These are phyloP conservation scores for Morone chrysops DNA, from an alignment of 2,113 vertebrate genomes.

Conservation along the genomic window DNA sequence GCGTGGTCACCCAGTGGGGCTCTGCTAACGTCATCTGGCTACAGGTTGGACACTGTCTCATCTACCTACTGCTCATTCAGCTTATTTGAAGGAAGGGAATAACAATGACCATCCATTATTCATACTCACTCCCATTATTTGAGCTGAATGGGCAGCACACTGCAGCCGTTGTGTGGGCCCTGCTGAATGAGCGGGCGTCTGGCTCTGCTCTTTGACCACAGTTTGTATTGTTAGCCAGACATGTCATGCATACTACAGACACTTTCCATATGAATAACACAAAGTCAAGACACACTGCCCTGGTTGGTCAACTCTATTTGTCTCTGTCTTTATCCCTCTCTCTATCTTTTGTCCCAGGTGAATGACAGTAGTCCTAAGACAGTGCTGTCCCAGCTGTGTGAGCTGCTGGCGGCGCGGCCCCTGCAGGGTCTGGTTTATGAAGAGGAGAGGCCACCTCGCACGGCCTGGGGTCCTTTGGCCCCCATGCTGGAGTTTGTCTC, in stretches of 20 bases:
- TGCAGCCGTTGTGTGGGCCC: slow-evolving; percentile 44
- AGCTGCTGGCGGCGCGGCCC: slow-evolving; percentile 92
- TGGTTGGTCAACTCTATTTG: slow-evolving; percentile 4
- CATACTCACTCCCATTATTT: slow-evolving; percentile 64
- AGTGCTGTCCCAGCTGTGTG: slow-evolving; percentile 94
- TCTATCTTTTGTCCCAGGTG: slow-evolving; percentile 80
- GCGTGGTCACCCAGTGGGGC: slow-evolving; percentile 88
- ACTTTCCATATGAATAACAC: slow-evolving; percentile 48
- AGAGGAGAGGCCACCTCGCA: slow-evolving; percentile 88
- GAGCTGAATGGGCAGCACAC: slow-evolving; percentile 68
- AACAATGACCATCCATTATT: slow-evolving; percentile 74
- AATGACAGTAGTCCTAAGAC: slow-evolving; percentile 96
- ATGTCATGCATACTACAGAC: slow-evolving; percentile 48
- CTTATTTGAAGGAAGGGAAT: slow-evolving; percentile 63
- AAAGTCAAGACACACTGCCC: slow-evolving; percentile 45
- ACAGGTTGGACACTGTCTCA: slow-evolving; percentile 82
- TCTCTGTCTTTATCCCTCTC: slow-evolving; percentile 10
- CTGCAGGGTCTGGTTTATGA: slow-evolving; percentile 96
- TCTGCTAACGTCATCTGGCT: slow-evolving; percentile 92
- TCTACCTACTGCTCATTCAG: slow-evolving; percentile 59
- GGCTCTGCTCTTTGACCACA: slow-evolving; percentile 56
- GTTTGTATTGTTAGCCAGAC: slow-evolving; percentile 43
- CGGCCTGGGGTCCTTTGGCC: slow-evolving; percentile 88
- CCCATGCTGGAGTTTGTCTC: slow-evolving; percentile 97
- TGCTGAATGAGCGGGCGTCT: slow-evolving; percentile 41